Conservation (phyloP, 2,888 invertebrate genomes). For the Noctua comes region DNA sequence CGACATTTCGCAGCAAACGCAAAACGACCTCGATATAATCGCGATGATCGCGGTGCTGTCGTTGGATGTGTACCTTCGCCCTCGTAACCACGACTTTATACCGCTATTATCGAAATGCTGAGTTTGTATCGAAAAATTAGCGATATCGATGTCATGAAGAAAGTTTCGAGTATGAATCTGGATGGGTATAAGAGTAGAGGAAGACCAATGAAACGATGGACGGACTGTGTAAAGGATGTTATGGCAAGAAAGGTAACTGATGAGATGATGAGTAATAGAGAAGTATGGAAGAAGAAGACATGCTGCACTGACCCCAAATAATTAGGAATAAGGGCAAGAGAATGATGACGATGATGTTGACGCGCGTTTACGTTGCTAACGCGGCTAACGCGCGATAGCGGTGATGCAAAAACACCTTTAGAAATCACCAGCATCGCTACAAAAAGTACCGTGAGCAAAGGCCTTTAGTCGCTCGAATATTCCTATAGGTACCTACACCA, state of each 20-base stretch:
- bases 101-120: background rate
- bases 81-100: background rate
- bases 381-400: background rate
- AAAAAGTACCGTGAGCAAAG: background rate
- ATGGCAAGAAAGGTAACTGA: too few relatives aligned
- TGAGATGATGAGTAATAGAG: too few relatives aligned
- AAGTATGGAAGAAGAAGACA: too few relatives aligned
- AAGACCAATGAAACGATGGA: too few relatives aligned
- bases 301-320: too few relatives aligned
- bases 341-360: background rate
- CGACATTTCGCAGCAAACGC: background rate
- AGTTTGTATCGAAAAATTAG: background rate
- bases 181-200: too few relatives aligned
- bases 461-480: slow-evolving; percentile 26
- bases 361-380: background rate
- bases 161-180: too few relatives aligned
- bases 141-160: background rate
- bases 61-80: background rate
- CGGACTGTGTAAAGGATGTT: too few relatives aligned
- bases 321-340: too few relatives aligned
- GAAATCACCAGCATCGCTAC: background rate
- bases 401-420: background rate
- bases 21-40: background rate
- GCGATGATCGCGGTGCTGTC: background rate
- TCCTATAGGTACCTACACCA: background rate